phyloP scores from a whole-genome alignment of 2,113 vertebrate genomes.

The Pica pica region DNA sequence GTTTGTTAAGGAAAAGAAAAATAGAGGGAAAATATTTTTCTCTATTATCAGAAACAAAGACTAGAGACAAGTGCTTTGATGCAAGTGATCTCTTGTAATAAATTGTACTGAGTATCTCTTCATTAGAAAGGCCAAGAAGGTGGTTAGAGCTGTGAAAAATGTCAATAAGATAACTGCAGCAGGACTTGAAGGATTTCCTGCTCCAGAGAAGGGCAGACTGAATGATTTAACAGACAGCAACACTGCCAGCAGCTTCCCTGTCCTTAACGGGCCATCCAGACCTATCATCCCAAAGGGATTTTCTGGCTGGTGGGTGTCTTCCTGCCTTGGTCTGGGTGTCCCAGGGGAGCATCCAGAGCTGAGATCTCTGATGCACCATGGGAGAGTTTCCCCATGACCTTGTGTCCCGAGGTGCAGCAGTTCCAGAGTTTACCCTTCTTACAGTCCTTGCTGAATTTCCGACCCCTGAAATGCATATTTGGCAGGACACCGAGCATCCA shows the following conservation, averaged over 20 bases:
- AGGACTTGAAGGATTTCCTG: not conserved
- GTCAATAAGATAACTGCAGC: not conserved
- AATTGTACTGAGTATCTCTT: not conserved
- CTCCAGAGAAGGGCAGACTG: not conserved
- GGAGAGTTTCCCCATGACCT: not conserved
- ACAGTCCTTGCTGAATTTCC: not conserved
- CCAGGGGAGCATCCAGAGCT: not conserved
- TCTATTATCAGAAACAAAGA: not conserved
- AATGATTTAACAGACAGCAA: not conserved
- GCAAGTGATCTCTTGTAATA: not conserved
- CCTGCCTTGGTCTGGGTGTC: not conserved
- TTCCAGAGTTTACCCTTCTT: not conserved
- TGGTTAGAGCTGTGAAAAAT: not conserved
- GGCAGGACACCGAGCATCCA: not conserved
- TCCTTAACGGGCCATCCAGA: not conserved
- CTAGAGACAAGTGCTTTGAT: not conserved
- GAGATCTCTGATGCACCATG: not conserved
- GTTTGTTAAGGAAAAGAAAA: not conserved
- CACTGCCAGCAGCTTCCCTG: not conserved
- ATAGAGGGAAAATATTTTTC: not conserved
- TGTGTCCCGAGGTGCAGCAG: fast-evolving
- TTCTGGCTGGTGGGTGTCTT: not conserved
- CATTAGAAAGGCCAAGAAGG: not conserved
- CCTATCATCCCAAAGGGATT: not conserved
- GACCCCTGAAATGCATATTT: not conserved